Percentiles rank a stretch among this genome's conserved stretches.
These are phyloP conservation scores for Drosophila seclusa DNA, from an alignment of 2,888 invertebrate species.

Conservation along the genomic window DNA sequence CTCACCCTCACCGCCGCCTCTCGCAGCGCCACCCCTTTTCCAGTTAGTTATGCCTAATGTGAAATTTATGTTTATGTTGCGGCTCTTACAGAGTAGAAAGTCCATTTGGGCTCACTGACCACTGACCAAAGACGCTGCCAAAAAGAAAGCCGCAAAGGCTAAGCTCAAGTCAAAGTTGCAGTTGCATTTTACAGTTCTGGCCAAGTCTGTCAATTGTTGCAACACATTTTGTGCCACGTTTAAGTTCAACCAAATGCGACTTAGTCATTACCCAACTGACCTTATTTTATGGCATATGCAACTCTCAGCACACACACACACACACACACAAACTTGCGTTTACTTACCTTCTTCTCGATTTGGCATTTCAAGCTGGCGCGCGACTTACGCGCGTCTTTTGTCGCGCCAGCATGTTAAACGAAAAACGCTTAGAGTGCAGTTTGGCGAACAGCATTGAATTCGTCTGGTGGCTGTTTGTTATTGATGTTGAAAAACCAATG, in stretches of 20 bases:
- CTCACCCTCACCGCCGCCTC: neutral
- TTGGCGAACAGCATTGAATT: conserved; percentile 24
- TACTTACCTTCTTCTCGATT: conserved; percentile 31
- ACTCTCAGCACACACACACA: conserved; percentile 20
- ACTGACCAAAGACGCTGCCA: conserved; percentile 1
- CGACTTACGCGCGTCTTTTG: conserved; percentile 42
- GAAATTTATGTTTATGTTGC: conserved; percentile 73
- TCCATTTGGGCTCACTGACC: conserved; percentile 49
- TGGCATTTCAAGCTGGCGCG: conserved; percentile 43
- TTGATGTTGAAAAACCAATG: conserved; percentile 42
- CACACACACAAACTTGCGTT: conserved; percentile 2
- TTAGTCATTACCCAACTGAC: conserved; percentile 75
- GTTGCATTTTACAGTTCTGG: conserved; percentile 49
- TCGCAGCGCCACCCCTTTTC: conserved; percentile 11
- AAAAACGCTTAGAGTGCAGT: conserved; percentile 40
- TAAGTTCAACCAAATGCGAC: conserved; percentile 36
- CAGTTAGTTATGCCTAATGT: conserved; percentile 65
- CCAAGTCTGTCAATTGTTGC: conserved; percentile 39
- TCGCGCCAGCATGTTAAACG: conserved; percentile 17
- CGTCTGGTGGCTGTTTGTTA: conserved; percentile 37
- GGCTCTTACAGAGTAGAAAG: conserved; percentile 67
- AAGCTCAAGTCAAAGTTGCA: conserved; percentile 20
- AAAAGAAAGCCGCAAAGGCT: conserved; percentile 63
- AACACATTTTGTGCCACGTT: conserved; percentile 59
- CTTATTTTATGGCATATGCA: conserved; percentile 63